phyloP scores from a whole-genome alignment of 2,113 vertebrate species.

The Erinaceus europaeus region DNA sequence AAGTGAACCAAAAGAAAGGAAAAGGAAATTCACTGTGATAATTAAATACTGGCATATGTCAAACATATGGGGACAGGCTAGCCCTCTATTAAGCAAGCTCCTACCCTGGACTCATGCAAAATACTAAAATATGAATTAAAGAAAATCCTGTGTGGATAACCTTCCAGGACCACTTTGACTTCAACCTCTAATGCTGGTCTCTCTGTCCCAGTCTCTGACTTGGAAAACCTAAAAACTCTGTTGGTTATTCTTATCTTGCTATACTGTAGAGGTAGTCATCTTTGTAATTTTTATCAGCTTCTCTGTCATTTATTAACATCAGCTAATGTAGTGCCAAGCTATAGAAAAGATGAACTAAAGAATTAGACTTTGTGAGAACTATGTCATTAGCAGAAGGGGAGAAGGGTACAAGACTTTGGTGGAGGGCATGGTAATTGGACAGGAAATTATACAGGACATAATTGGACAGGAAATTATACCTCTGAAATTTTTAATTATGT shows the following conservation, averaged over 20 bases:
- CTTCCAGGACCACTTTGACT: not conserved
- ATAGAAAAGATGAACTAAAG: too few species aligned
- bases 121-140: not conserved
- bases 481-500: too few species aligned
- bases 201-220: not conserved
- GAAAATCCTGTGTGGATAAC: not conserved
- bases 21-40: not conserved
- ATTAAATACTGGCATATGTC: not conserved
- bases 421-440: too few species aligned
- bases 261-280: not conserved
- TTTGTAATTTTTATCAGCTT: slow-evolving; percentile 1
- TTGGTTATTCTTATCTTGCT: not conserved
- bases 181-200: not conserved
- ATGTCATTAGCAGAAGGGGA: too few species aligned
- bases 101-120: not conserved
- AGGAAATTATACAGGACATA: too few species aligned
- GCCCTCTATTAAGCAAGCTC: not conserved
- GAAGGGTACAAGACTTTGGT: too few species aligned
- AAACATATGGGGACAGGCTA: not conserved
- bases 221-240: not conserved
- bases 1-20: not conserved
- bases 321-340: too few species aligned
- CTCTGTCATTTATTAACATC: not conserved
- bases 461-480: too few species aligned
- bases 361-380: too few species aligned